These are phyloP conservation scores for Mellilla xanthometata DNA, from an alignment of 2,888 invertebrate species.

Conservation along the genomic window DNA sequence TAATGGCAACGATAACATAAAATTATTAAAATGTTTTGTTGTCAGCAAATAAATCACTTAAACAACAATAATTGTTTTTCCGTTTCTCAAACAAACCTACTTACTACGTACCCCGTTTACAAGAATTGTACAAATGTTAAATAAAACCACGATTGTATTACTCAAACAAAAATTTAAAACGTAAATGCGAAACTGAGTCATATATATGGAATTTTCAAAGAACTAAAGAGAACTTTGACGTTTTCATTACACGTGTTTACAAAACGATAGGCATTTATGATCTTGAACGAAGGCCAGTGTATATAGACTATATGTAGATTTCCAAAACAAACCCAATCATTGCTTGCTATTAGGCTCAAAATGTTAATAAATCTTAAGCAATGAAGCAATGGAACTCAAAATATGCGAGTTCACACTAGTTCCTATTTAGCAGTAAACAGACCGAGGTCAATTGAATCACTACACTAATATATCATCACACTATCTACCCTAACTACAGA, in stretches of 20 bases:
- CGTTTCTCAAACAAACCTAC: too few species aligned
- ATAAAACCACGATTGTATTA: too few species aligned
- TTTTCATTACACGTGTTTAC: neutral
- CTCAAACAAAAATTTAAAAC: neutral
- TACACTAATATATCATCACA: conserved; percentile 1
- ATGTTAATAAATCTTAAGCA: conserved; percentile 5
- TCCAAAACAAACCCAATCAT: neutral
- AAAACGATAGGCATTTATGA: neutral
- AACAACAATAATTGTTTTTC: too few species aligned
- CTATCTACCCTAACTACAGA: conserved; percentile 7
- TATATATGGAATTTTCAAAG: neutral
- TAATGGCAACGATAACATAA: neutral
- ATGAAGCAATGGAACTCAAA: conserved; percentile 11
- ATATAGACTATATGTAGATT: neutral
- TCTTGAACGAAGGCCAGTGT: neutral
- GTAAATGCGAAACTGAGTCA: neutral
- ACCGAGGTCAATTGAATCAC: conserved; percentile 6
- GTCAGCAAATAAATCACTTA: too few species aligned
- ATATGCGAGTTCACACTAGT: neutral
- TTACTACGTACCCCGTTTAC: too few species aligned
- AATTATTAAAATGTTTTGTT: too few species aligned
- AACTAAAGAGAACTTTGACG: neutral
- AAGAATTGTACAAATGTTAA: too few species aligned
- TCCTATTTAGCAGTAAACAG: neutral
- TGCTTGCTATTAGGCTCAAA: conserved; percentile 10